phyloP scores from a whole-genome alignment of 2,113 vertebrate genomes.

The Myxocyprinus asiaticus region DNA sequence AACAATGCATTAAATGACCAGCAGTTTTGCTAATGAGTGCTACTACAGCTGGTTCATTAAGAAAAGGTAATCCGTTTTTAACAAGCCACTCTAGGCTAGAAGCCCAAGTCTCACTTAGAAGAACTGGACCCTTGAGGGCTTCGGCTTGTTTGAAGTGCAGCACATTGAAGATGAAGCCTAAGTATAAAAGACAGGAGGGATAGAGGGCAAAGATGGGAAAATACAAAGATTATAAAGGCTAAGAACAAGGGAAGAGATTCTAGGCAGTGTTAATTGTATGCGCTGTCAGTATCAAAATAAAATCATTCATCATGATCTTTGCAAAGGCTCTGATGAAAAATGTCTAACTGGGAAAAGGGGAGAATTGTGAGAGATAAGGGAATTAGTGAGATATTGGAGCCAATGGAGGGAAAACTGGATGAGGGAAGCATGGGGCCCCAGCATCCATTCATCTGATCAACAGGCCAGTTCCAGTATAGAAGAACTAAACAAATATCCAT shows the following conservation, averaged over 20 bases:
- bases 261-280: background rate
- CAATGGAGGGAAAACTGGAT: background rate
- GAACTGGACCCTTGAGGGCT: background rate
- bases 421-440: conserved; percentile 15
- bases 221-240: background rate
- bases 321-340: background rate
- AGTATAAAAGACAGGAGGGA: conserved; percentile 23
- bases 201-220: conserved; percentile 4
- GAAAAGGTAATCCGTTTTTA: conserved; percentile 68
- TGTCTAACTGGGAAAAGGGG: background rate
- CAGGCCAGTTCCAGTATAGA: conserved; percentile 22
- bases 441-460: conserved; percentile 37
- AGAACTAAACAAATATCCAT: conserved; percentile 24
- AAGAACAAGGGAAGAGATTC: background rate
- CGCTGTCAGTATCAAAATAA: conserved; percentile 18
- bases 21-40: conserved; percentile 52
- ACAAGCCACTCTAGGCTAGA: conserved; percentile 54
- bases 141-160: conserved; percentile 46
- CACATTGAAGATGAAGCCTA: background rate
- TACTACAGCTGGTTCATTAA: conserved; percentile 48
- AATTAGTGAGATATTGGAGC: conserved; percentile 2
- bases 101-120: conserved; percentile 1
- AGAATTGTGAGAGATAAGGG: background rate
- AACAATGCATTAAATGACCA: conserved; percentile 56
- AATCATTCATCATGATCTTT: conserved; percentile 2